phyloP scores from a whole-genome alignment of 37 sponge, comb jelly and placozoan genomes.

The Bolinopsis microptera region DNA sequence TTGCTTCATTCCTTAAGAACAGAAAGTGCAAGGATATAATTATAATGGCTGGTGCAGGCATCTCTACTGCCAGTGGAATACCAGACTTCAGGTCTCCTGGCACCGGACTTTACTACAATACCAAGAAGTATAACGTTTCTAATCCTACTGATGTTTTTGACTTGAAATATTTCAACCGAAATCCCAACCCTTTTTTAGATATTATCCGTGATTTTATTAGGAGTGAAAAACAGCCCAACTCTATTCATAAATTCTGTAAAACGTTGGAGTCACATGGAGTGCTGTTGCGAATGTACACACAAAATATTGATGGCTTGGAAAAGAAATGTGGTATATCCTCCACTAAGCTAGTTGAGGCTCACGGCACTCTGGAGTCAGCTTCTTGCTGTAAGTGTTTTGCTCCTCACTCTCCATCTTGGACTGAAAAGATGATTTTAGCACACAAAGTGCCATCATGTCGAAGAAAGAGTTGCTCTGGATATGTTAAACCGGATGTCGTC shows the following conservation, averaged over 20 bases:
- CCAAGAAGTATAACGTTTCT: slow-evolving; percentile 84
- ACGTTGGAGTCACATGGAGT: slow-evolving; percentile 80
- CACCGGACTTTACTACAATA: slow-evolving; percentile 91
- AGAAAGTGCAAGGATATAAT: slow-evolving; percentile 74
- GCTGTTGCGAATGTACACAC: slow-evolving; percentile 88
- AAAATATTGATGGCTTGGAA: slow-evolving; percentile 95
- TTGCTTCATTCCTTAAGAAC: slow-evolving; percentile 70
- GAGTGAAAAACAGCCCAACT: slow-evolving; percentile 75
- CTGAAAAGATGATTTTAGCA: slow-evolving; percentile 44
- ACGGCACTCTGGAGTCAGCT: slow-evolving; percentile 87
- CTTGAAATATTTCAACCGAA: slow-evolving; percentile 74
- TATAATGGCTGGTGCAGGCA: slow-evolving; percentile 92
- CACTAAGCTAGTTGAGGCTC: slow-evolving; percentile 86
- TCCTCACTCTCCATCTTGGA: slow-evolving; percentile 58
- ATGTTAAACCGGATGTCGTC: slow-evolving; percentile 93
- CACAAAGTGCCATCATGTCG: slow-evolving; percentile 17
- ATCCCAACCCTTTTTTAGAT: slow-evolving; percentile 85
- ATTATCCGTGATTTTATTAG: slow-evolving; percentile 85
- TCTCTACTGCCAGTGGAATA: slow-evolving; percentile 92
- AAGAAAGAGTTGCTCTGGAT: slow-evolving; percentile 66
- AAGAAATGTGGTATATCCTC: slow-evolving; percentile 72
- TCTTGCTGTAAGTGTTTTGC: slow-evolving; percentile 81
- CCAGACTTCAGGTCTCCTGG: slow-evolving; percentile 95
- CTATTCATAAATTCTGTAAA: slow-evolving; percentile 80
- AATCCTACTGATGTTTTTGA: slow-evolving; percentile 87